These are phyloP conservation scores for Protodeltote pygarga DNA, from an alignment of 2,888 invertebrate species.

Conservation along the genomic window DNA sequence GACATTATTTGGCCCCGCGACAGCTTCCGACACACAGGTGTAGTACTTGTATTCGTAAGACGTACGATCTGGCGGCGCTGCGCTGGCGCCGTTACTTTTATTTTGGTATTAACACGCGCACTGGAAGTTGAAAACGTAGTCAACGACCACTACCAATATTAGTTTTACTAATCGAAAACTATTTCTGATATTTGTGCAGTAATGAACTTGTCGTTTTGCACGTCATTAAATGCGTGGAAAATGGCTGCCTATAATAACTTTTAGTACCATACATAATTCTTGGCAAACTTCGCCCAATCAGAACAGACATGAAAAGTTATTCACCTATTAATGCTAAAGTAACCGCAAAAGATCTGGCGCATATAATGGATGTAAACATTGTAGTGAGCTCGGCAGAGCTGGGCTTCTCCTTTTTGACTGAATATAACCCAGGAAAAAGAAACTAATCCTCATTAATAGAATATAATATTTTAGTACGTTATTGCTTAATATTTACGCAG, in stretches of 20 bases:
- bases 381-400: no score
- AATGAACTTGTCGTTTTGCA: conserved; percentile 34
- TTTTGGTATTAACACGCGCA: no score
- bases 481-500: no score
- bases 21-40: background rate
- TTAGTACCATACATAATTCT: conserved; percentile 32
- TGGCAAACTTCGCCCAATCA: conserved; percentile 34
- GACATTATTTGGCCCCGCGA: no score
- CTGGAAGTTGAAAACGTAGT: background rate
- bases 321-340: conserved; percentile 23
- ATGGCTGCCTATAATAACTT: conserved; percentile 33
- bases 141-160: background rate
- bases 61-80: no score
- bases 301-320: conserved; percentile 18
- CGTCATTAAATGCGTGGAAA: conserved; percentile 17
- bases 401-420: no score
- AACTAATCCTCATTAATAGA: no score
- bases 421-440: no score
- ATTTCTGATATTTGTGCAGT: conserved; percentile 23
- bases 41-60: background rate
- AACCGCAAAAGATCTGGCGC: no score
- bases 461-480: no score
- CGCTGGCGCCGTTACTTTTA: no score
- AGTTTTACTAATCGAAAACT: conserved; percentile 15
- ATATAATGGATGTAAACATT: no score